A percentile compares a stretch with the other conserved stretches of the same genome.
Conservation (phyloP, 1,140 invertebrate genomes). For the Drosophila fuyamai region DNA sequence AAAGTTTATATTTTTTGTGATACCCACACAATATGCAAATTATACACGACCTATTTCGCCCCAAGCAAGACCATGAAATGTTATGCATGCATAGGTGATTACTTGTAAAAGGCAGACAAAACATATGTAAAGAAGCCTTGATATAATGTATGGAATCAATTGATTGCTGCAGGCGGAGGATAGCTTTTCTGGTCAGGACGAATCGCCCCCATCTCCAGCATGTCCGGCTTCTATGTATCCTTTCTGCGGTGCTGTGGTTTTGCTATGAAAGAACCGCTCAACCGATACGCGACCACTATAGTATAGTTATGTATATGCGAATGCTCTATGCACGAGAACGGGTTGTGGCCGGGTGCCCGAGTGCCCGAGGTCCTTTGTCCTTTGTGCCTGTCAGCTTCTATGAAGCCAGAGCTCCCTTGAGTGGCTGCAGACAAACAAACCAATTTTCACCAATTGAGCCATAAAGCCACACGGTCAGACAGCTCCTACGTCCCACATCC, state of each 20-base stretch:
- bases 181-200: conserved; percentile 6
- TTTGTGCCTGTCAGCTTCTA: conserved; percentile 40
- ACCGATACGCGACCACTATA: conserved; percentile 34
- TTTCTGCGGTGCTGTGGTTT: conserved; percentile 7
- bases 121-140: conserved; percentile 30
- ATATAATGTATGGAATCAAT: conserved; percentile 29
- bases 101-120: conserved; percentile 15
- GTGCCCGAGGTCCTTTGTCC: conserved; percentile 41
- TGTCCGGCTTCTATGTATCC: conserved; percentile 15
- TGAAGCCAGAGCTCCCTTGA: conserved; percentile 47
- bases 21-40: conserved; percentile 24
- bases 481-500: not conserved
- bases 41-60: not conserved
- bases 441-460: conserved; percentile 60
- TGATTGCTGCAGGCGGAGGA: conserved; percentile 19
- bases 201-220: not conserved
- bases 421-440: conserved; percentile 55
- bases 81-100: conserved; percentile 32
- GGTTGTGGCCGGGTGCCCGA: conserved; percentile 30
- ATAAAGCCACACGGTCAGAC: conserved; percentile 44
- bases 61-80: not conserved
- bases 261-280: conserved; percentile 22
- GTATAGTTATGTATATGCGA: conserved; percentile 6
- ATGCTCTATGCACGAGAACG: conserved; percentile 3
- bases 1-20: not conserved